Conservation (phyloP, 2,797 vertebrate species). For the Oophaga sylvatica region DNA sequence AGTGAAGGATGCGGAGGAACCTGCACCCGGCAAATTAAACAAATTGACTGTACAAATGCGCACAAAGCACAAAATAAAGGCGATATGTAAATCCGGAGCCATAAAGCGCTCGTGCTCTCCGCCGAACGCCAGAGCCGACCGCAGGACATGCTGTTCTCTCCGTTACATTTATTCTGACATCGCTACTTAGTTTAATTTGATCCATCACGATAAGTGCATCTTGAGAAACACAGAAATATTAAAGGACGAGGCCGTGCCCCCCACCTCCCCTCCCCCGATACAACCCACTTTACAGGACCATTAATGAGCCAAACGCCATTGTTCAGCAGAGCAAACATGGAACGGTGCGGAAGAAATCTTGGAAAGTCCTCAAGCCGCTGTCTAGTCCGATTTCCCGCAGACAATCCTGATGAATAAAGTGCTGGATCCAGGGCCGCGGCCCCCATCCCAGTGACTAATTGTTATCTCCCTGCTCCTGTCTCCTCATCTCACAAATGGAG, state of each 20-base stretch:
- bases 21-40: conserved; percentile 15
- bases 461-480: conserved; percentile 45
- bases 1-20: conserved; percentile 1
- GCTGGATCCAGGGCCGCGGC: not conserved
- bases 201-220: conserved; percentile 51
- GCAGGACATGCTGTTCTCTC: conserved; percentile 27
- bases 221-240: conserved; percentile 50
- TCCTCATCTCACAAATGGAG: conserved; percentile 59
- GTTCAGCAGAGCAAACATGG: conserved; percentile 56
- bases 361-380: conserved; percentile 63
- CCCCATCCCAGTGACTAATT: conserved; percentile 53
- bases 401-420: conserved; percentile 34
- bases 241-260: conserved; percentile 34
- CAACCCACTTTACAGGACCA: conserved; percentile 53
- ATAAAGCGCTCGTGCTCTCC: not conserved
- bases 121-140: not conserved
- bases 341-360: conserved; percentile 57
- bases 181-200: conserved; percentile 33
- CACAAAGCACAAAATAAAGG: conserved; percentile 19
- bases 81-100: conserved; percentile 40
- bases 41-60: conserved; percentile 31
- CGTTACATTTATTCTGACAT: not conserved
- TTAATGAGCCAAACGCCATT: conserved; percentile 55
- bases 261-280: conserved; percentile 33
- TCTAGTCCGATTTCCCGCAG: conserved; percentile 55